These are phyloP conservation scores for Raphicerus campestris DNA, from an alignment of 2,113 vertebrate species.

Conservation along the genomic window DNA sequence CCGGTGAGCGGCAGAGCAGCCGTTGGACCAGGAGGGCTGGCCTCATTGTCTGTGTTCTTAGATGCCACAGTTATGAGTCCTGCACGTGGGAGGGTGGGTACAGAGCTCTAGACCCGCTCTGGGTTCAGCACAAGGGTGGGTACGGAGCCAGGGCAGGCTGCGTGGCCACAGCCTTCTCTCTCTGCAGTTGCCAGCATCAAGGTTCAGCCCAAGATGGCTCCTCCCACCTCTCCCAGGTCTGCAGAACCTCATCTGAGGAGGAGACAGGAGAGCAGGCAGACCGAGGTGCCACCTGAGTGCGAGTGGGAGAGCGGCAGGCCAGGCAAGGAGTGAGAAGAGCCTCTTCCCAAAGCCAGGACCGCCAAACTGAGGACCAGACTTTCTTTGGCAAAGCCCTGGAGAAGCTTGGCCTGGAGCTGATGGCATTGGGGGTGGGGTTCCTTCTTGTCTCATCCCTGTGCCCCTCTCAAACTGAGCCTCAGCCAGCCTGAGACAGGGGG, in stretches of 20 bases:
- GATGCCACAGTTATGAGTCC: background rate
- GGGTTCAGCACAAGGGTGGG: background rate
- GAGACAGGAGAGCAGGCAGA: background rate
- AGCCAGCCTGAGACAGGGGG: background rate
- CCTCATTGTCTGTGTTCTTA: background rate
- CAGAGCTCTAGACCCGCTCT: background rate
- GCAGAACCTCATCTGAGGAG: background rate
- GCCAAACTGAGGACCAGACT: background rate
- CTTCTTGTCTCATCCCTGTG: background rate
- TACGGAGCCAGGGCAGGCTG: background rate
- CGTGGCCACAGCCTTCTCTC: background rate
- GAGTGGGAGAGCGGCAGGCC: background rate
- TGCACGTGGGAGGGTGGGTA: background rate
- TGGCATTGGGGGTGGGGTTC: rapidly evolving
- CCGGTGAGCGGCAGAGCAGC: background rate
- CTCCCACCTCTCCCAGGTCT: background rate
- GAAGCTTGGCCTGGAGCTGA: background rate
- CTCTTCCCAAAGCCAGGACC: background rate
- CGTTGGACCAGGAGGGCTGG: background rate
- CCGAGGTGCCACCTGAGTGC: background rate
- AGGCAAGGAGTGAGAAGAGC: background rate
- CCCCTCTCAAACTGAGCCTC: background rate
- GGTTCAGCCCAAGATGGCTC: background rate
- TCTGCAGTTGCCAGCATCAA: background rate
- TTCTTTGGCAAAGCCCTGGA: background rate